A percentile compares a stretch with the other conserved stretches of the same genome.
Evolutionary conservation across 2,113 vertebrate genomes (phyloP).

Genomic region (Antechinus flavipes): DNA sequence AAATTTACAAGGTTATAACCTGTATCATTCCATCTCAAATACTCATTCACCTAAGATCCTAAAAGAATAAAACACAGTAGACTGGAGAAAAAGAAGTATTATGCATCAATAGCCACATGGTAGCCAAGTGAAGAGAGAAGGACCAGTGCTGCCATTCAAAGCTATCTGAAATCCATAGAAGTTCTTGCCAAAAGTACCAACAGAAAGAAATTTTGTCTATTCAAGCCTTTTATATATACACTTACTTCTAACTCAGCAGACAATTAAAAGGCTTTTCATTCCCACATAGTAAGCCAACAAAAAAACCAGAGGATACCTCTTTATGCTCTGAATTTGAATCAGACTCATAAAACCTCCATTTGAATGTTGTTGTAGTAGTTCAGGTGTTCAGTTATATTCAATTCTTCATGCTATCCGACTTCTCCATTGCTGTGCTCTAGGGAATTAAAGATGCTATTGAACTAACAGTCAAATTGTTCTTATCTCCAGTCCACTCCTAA

Average conservation of each 20-base stretch:
- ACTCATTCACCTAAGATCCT: neutral
- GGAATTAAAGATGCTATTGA: neutral
- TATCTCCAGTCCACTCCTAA: neutral
- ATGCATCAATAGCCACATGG: neutral
- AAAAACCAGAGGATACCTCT: neutral
- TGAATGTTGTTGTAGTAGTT: neutral
- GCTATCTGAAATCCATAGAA: neutral
- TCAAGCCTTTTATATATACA: neutral
- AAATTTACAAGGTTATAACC: neutral
- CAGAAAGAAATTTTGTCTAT: neutral
- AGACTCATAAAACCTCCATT: neutral
- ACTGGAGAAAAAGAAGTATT: neutral
- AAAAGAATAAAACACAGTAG: neutral
- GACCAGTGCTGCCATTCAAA: neutral
- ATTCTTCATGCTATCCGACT: neutral
- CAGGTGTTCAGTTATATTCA: neutral
- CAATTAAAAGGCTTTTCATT: neutral
- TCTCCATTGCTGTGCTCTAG: neutral
- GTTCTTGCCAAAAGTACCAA: neutral
- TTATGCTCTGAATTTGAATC: neutral
- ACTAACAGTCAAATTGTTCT: neutral
- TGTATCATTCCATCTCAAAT: neutral
- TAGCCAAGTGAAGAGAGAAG: neutral
- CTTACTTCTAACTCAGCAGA: neutral
- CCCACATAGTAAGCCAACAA: neutral